Base-by-base conservation (phyloP, 2,113 vertebrate genomes). In the Limanda limanda region DNA sequence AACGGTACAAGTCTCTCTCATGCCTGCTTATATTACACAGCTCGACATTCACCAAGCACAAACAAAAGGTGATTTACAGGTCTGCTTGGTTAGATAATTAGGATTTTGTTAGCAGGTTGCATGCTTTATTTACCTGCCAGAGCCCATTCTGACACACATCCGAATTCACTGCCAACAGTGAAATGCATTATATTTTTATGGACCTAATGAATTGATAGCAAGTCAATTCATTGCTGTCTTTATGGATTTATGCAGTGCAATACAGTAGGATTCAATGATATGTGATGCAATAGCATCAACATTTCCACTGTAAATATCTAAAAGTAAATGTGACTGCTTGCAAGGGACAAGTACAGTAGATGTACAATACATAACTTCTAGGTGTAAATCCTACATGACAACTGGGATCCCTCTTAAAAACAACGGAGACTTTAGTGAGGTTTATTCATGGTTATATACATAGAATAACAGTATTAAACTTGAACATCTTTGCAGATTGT, bases 61-160 rank as follows among this genome's bases (percentile, higher is more conserved):
- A 51, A 21, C 68, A 79, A 23, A 40, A 40, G 10, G 20, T 40
- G 10, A 56, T 56, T n/a, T 35, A 15, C 54, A 60, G 40, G 84
- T 86, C 79, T 85, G 68, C 89, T 86, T 87, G 74, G 76, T 65
- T 62, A 48, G 61, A 65, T 8, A 56, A 83, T 73, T 58, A 64
- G 57, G 62, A 81, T 65, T 82, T 76, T 80, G 66, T 79, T 79
- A 76, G 61, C 70, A 78, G 87, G 74, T 79, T 71, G 56, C 74
- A 73, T 64, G 66, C 24, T 72, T 11, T 78, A 61, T 83, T 79
- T 85, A 54, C 56, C 58, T 77, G 54, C 23, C 65, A 63, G 72
- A 74, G 70, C 72, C n/a, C 25, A 55, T 58, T 78, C 25, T 77
- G 78, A 86, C 78, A 58, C 61, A 74, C 18, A 65, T 82, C 72